A percentile compares a stretch with the other conserved stretches of the same genome.
phyloP scores from a whole-genome alignment of 2,797 vertebrate species.

The Helicolenus hilgendorfi region DNA sequence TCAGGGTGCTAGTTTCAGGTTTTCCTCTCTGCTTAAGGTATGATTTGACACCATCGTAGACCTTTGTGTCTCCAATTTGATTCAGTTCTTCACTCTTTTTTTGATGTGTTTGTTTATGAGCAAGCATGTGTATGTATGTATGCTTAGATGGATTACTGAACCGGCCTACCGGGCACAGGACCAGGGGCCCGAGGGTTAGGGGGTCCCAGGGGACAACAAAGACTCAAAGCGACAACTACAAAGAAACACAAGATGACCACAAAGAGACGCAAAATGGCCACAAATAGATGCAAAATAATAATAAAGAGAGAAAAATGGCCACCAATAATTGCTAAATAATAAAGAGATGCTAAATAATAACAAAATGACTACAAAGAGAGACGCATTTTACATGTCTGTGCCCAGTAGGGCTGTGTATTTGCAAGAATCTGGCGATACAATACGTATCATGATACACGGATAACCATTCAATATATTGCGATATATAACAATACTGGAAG shows the following conservation, averaged over 20 bases:
- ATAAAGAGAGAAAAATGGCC: not conserved
- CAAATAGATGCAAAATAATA: not conserved
- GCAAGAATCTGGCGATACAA: too few relatives aligned
- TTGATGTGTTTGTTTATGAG: not conserved
- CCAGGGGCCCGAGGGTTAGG: not conserved
- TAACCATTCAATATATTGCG: too few relatives aligned
- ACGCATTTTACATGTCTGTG: not conserved
- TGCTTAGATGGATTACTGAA: not conserved
- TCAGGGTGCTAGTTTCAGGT: not conserved
- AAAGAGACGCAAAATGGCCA: not conserved
- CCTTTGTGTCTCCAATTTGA: not conserved
- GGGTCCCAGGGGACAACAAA: not conserved
- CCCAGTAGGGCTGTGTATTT: not conserved
- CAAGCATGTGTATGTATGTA: not conserved
- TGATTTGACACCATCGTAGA: not conserved
- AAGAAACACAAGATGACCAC: not conserved
- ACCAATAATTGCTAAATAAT: not conserved
- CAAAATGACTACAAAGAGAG: not conserved
- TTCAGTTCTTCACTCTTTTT: not conserved
- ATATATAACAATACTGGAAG: too few relatives aligned
- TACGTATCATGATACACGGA: too few relatives aligned
- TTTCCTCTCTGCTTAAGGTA: not conserved
- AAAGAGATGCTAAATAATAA: not conserved
- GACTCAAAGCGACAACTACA: not conserved
- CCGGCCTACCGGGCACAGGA: too few relatives aligned